phyloP scores from a whole-genome alignment of 2,888 invertebrate genomes.

The Sarcophaga variegata region DNA sequence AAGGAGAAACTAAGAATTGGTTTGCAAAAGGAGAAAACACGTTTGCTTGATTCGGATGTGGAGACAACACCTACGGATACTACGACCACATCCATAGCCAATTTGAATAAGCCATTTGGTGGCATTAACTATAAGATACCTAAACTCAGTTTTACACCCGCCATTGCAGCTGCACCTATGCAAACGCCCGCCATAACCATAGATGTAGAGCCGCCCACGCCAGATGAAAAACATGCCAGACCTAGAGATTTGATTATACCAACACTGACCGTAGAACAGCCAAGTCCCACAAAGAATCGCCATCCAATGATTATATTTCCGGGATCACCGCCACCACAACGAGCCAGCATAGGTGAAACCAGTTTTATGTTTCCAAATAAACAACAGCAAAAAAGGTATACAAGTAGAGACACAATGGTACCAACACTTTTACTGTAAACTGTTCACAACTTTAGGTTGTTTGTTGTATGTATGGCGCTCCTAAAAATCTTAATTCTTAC shows the following conservation, averaged over 20 bases:
- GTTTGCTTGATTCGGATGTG: slow-evolving; percentile 72
- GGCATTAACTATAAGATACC: slow-evolving; percentile 61
- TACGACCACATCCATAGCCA: slow-evolving; percentile 73
- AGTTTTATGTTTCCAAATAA: slow-evolving; percentile 80
- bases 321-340: slow-evolving; percentile 84
- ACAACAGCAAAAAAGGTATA: slow-evolving; percentile 82
- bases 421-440: slow-evolving; percentile 54
- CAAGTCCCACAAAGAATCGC: slow-evolving; percentile 86
- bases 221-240: slow-evolving; percentile 74
- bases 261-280: slow-evolving; percentile 86
- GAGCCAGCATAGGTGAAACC: slow-evolving; percentile 80
- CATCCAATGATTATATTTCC: slow-evolving; percentile 82
- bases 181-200: slow-evolving; percentile 73
- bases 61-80: slow-evolving; percentile 74
- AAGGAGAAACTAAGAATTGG: slow-evolving; percentile 70
- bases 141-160: slow-evolving; percentile 67
- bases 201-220: slow-evolving; percentile 77
- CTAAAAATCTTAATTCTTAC: neutral
- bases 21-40: slow-evolving; percentile 68
- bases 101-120: slow-evolving; percentile 69
- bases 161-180: slow-evolving; percentile 61
- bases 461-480: slow-evolving; percentile 62
- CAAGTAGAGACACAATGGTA: slow-evolving; percentile 71
- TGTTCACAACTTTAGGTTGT: slow-evolving; percentile 64
- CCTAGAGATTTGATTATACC: slow-evolving; percentile 85